These are phyloP conservation scores for Caiman crocodilus DNA, from an alignment of 2,797 vertebrate species.

Conservation along the genomic window DNA sequence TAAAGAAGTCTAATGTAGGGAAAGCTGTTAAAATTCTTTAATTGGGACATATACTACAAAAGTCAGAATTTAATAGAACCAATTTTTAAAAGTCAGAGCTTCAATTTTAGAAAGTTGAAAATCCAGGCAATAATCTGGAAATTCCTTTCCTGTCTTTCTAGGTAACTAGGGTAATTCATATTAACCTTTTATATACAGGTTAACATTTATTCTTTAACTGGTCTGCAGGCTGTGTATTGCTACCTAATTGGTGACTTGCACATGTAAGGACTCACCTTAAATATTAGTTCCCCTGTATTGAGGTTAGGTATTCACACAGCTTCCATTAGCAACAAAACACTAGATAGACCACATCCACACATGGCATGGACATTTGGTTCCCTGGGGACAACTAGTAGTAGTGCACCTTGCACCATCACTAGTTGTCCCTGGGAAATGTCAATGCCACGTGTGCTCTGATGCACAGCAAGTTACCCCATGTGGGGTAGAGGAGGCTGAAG, in stretches of 20 bases:
- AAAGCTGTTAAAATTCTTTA: neutral
- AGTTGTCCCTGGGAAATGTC: too few relatives aligned
- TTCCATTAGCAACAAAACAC: too few relatives aligned
- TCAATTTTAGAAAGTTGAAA: constrained; percentile 8
- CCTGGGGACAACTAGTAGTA: too few relatives aligned
- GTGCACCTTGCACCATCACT: too few relatives aligned
- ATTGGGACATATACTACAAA: neutral
- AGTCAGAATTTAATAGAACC: neutral
- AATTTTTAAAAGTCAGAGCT: neutral
- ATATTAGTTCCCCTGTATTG: neutral
- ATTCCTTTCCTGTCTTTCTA: neutral
- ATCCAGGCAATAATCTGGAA: constrained; percentile 34
- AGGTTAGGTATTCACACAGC: too few relatives aligned
- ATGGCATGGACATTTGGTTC: too few relatives aligned
- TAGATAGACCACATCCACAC: too few relatives aligned
- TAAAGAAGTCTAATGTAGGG: neutral
- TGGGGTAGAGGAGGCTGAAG: too few relatives aligned
- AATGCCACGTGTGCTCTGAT: too few relatives aligned
- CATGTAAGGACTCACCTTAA: fast-evolving
- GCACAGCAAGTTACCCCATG: too few relatives aligned
- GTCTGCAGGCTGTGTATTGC: neutral
- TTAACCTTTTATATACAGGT: neutral
- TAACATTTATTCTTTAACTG: neutral
- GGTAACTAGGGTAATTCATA: neutral
- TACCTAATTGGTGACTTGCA: neutral